Evolutionary conservation across 2,113 vertebrate species (phyloP), one percentile per base, ranked within the genome.

Genomic region (Ctenodactylus gundi): DNA sequence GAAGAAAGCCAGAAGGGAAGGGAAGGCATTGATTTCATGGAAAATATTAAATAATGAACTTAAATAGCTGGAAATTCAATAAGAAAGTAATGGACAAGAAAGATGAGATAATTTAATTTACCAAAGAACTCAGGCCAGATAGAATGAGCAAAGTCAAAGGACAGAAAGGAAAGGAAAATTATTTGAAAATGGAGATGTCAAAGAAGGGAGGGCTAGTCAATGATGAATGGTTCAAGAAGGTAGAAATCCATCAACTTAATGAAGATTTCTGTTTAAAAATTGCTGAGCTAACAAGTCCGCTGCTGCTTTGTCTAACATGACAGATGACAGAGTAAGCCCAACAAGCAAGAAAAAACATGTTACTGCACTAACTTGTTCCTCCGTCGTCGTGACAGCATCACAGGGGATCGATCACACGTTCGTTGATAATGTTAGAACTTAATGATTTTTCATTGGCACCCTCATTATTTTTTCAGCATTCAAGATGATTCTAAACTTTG

Each of bases 341-440:
- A 13, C 36, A 77, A 68, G 39, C 36, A 75, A 62, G 49, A n/a
- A 86, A 92, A 90, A 39, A 21, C 34, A 36, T 82, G 80, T n/a
- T 75, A 18, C 29, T 46, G 4, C 0, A 4, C 21, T 34, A 62
- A 65, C 49, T 41, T 36, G 15, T 60, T 73, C 60, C 46, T 91
- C 68, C 18, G 29, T 96, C 73, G 68, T 72, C 44, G 85, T 85
- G 85, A 55, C 95, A 96, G 88, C 53, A 27, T 49, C 21, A 83
- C 18, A 34, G 80, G 27, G 15, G 4, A n/a, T n/a, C n/a, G 86
- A 86, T 72, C 67, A 49, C 0, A 39, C 29, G 20, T 46, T 83
- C 53, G n/a, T 3, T 76, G 41, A 41, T 44, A 53, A 81, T 1
- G 4, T 72, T 23, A 23, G 15, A 51, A 39, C 64, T n/a, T 81